These are phyloP conservation scores for Rambutsinella grinnellia DNA, from an alignment of 2,888 invertebrate species.

Conservation along the genomic window DNA sequence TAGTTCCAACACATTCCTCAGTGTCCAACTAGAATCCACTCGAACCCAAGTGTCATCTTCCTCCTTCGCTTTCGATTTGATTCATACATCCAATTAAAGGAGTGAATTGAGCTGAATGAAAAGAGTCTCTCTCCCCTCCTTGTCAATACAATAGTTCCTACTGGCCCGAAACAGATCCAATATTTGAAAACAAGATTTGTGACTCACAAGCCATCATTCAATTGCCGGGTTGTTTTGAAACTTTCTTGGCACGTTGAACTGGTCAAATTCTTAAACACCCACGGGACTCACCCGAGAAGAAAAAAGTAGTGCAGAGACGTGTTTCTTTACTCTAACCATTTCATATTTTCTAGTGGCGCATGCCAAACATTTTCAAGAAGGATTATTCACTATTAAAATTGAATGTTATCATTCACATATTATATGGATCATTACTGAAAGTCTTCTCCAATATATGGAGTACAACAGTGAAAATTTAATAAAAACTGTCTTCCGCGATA, in stretches of 20 bases:
- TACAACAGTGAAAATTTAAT: slow-evolving; percentile 38
- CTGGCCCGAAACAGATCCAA: slow-evolving; percentile 19
- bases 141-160: too few species aligned
- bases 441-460: neutral
- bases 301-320: neutral
- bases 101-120: neutral
- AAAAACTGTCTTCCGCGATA: too few species aligned
- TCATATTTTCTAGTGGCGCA: too few species aligned
- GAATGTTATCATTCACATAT: too few species aligned
- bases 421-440: neutral
- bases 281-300: slow-evolving; percentile 16
- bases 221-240: slow-evolving; percentile 48
- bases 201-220: slow-evolving; percentile 44
- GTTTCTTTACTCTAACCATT: too few species aligned
- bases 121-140: neutral
- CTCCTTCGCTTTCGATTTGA: too few species aligned
- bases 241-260: slow-evolving; percentile 42
- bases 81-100: slow-evolving; percentile 26
- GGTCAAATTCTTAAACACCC: slow-evolving; percentile 56
- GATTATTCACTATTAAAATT: too few species aligned
- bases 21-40: too few species aligned
- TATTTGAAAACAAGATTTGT: slow-evolving; percentile 40
- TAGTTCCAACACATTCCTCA: too few species aligned
- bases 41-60: too few species aligned
- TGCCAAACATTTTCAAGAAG: too few species aligned